Evolutionary conservation across 2,113 vertebrate species (phyloP).

Genomic region (Bettongia penicillata): DNA sequence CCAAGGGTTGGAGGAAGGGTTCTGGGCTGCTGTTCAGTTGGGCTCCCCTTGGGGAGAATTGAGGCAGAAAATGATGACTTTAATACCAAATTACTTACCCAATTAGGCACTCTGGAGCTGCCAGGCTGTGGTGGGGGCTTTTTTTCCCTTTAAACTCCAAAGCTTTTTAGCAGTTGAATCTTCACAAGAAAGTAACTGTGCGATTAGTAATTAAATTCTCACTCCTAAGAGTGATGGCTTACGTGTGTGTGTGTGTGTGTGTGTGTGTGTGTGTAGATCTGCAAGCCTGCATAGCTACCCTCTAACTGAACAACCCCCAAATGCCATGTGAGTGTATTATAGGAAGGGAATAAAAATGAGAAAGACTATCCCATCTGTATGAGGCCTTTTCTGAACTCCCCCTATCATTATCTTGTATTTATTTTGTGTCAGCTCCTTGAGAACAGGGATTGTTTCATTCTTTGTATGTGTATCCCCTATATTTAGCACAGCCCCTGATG

Average conservation of each 20-base stretch:
- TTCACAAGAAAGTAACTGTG: constrained; percentile 73
- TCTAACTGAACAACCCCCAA: not conserved
- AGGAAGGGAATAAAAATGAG: not conserved
- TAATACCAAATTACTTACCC: constrained; percentile 56
- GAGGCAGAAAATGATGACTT: constrained; percentile 55
- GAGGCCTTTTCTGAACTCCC: not conserved
- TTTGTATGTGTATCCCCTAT: not conserved
- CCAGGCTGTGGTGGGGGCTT: constrained; percentile 41
- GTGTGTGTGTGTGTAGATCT: not conserved
- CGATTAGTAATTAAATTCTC: constrained; percentile 82
- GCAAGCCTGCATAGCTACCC: not conserved
- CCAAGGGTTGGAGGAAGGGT: not conserved
- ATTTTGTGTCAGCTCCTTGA: not conserved
- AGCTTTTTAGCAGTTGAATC: constrained; percentile 69
- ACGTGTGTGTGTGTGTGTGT: not conserved
- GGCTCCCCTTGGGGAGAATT: constrained; percentile 67
- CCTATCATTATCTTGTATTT: not conserved
- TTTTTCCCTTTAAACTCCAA: constrained; percentile 69
- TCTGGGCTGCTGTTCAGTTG: constrained; percentile 48
- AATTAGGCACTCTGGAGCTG: constrained; percentile 63
- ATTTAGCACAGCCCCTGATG: not conserved
- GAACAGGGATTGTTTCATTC: not conserved
- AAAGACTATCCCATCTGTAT: not conserved
- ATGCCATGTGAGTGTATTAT: not conserved
- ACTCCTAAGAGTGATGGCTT: constrained; percentile 72